Conservation (phyloP, 2,888 invertebrate genomes). For the Drosophila lacicola region DNA sequence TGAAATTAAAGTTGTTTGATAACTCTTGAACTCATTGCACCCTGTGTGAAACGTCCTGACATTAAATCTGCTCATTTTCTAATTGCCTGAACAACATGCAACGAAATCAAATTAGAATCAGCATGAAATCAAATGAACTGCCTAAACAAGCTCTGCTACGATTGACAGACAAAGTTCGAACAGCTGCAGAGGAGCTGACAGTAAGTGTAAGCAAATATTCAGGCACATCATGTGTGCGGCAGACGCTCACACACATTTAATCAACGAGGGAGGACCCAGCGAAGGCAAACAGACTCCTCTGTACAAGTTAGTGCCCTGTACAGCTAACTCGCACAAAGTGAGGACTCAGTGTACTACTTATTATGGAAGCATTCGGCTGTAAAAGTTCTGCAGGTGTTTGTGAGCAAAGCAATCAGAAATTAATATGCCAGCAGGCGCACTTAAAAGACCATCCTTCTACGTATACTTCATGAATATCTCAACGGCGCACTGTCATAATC, state of each 20-base stretch:
- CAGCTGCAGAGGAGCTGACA: slow-evolving; percentile 22
- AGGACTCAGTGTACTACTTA: slow-evolving; percentile 32
- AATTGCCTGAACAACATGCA: slow-evolving; percentile 50
- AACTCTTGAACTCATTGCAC: neutral
- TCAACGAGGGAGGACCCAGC: slow-evolving; percentile 26
- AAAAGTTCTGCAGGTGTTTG: slow-evolving; percentile 51
- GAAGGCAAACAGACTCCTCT: slow-evolving; percentile 20
- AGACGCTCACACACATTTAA: slow-evolving; percentile 38
- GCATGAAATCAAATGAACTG: slow-evolving; percentile 41
- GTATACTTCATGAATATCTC: slow-evolving; percentile 28
- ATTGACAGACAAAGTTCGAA: slow-evolving; percentile 43
- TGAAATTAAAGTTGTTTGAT: neutral
- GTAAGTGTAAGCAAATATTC: slow-evolving; percentile 42
- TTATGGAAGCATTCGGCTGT: slow-evolving; percentile 42
- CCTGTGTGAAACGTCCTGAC: slow-evolving; percentile 1
- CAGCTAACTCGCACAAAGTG: slow-evolving; percentile 22
- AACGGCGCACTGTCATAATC: slow-evolving; percentile 35
- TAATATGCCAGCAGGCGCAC: slow-evolving; percentile 54
- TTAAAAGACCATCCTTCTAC: slow-evolving; percentile 30
- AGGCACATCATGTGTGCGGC: slow-evolving; percentile 24
- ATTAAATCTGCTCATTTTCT: slow-evolving; percentile 44
- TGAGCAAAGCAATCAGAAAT: slow-evolving; percentile 45
- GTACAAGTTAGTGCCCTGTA: slow-evolving; percentile 1
- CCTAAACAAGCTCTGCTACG: slow-evolving; percentile 26
- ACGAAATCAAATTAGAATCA: slow-evolving; percentile 39